Evolutionary conservation across 2,888 invertebrate species (phyloP), one percentile per base, ranked within the genome.

Genomic region (Meiosimyza platycephala): DNA sequence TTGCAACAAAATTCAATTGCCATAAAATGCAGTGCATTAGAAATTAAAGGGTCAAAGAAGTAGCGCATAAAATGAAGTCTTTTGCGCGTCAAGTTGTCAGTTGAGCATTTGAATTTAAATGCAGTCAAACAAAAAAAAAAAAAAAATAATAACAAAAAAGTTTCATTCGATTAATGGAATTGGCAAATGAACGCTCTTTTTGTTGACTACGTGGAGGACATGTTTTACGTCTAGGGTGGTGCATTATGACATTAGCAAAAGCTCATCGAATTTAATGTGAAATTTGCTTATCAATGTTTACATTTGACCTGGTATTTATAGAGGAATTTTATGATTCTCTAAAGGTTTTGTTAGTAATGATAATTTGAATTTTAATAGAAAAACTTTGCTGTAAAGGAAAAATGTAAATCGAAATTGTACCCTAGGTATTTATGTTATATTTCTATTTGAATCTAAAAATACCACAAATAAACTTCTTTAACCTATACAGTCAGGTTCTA

Each of bases 1-100:
- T 48, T 59, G 15, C 59, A 78, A 76, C 75, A 74, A 76, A 80
- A 78, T 74, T 79, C 78, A 79, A 79, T 80, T 80, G 71, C 50
- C 60, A 55, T 50, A 62, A 59, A 67, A 67, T 47, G 47, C n/a
- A 40, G 33, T 28, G 68, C 47, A 59, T 62, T 67, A 72, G 59
- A 66, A 66, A 22, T 5, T 40, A 47, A 62, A 62, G 15, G 13
- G 22, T 18, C 40, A 59, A 59, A 22, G 59, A 6, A 16, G 59
- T 22, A 13, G 59, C 2, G 9, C 9, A 40, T 0, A 40, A 28
- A 28, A 28, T 28, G 28, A 40, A 40, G 40, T 40, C 40, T 1
- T 40, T 40, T 40, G 40, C 40, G 40, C 40, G 40, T 40, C 22
- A 50, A 28, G 48, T 40, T 13, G 48, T 5, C 54, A 28, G 47